Evolutionary conservation across 1,140 invertebrate species (phyloP).

Genomic region (Leptinotarsa undecemlineata): DNA sequence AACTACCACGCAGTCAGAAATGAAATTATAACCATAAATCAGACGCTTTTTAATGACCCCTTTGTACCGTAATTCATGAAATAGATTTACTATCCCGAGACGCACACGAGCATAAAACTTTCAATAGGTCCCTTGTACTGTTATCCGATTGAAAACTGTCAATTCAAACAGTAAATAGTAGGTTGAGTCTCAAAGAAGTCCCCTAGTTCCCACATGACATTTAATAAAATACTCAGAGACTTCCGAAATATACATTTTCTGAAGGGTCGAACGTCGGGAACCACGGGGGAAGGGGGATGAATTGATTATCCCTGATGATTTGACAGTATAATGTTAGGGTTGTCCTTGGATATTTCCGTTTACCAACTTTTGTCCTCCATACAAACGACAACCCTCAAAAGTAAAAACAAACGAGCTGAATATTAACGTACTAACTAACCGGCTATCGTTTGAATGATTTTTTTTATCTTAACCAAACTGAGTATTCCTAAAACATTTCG

Average conservation of each 20-base stretch:
- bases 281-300: background rate
- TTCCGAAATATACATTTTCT: background rate
- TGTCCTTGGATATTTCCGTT: no score
- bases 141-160: background rate
- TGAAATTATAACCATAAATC: conserved; percentile 6
- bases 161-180: conserved; percentile 1
- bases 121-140: background rate
- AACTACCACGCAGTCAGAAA: background rate
- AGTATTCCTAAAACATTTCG: no score
- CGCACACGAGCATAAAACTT: background rate
- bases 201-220: background rate
- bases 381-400: no score
- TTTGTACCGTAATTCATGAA: conserved; percentile 2
- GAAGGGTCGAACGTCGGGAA: background rate
- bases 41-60: background rate
- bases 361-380: no score
- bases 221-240: background rate
- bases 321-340: background rate
- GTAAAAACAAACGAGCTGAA: no score
- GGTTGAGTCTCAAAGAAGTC: background rate
- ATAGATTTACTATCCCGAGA: background rate
- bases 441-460: no score
- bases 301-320: background rate
- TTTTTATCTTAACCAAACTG: no score
- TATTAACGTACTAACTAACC: no score